Evolutionary conservation across 2,797 vertebrate species (phyloP).

Genomic region (Pseudochromis fuscus): DNA sequence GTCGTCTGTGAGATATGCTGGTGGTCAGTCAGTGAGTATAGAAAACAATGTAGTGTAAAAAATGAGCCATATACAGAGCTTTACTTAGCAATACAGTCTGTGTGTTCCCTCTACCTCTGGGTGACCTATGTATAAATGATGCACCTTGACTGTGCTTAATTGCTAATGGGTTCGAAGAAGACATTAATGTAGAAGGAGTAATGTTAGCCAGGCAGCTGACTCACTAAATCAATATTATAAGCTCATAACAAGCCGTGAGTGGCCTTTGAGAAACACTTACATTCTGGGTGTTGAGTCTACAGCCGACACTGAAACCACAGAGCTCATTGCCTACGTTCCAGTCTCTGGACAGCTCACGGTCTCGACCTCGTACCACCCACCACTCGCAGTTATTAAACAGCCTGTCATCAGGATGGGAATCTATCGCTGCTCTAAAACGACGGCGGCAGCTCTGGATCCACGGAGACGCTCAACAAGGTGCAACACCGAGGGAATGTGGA

Average conservation of each 20-base stretch:
- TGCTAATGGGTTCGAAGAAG: constrained; percentile 43
- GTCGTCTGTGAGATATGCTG: constrained; percentile 7
- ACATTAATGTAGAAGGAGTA: constrained; percentile 37
- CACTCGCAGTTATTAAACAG: constrained; percentile 66
- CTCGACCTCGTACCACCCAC: constrained; percentile 66
- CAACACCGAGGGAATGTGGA: constrained; percentile 3
- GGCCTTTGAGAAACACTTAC: constrained; percentile 48
- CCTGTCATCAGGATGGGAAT: constrained; percentile 56
- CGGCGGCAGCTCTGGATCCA: constrained; percentile 23
- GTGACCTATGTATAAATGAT: constrained; percentile 19
- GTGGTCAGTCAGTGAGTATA: background rate
- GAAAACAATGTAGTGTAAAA: background rate
- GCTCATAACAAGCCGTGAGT: constrained; percentile 49
- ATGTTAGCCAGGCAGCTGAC: constrained; percentile 50
- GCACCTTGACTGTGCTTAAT: constrained; percentile 19
- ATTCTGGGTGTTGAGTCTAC: constrained; percentile 42
- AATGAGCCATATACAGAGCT: background rate
- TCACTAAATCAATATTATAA: constrained; percentile 66
- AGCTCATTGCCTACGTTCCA: constrained; percentile 29
- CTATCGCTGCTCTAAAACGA: constrained; percentile 25
- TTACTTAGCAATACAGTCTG: background rate
- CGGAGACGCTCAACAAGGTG: constrained; percentile 17
- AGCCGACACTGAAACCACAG: constrained; percentile 39
- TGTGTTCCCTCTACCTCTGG: background rate
- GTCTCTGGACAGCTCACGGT: constrained; percentile 56